Evolutionary conservation across 2,888 invertebrate genomes (phyloP), one percentile per base, ranked within the genome.

Genomic region (Dascillus cervinus): DNA sequence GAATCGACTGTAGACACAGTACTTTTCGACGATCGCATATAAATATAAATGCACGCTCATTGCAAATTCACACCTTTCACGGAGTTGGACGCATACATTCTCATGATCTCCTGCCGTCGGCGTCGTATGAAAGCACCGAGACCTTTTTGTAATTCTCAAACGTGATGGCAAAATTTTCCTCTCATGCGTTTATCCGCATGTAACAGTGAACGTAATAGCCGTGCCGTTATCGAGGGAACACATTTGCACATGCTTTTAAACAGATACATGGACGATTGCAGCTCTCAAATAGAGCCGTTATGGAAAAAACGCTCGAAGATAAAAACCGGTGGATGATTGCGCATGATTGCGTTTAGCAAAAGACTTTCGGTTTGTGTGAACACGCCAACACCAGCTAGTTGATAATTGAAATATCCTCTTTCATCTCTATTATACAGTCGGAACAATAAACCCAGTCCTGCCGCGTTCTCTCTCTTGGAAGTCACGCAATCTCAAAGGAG

Each of bases 401-500:
- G 22, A 32, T 26, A 32, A 32, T 32, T 26, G 26, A 32, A 32
- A 32, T 26, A 27, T 26, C 22, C 27, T 32, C 27, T 23, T 27
- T 26, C 17, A 27, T 27, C 23, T n/a, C n/a, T 27, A 32, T 32
- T 32, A 32, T 27, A 22, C 22, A 32, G 22, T 15, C 26, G 27
- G 22, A 23, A 15, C 26, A 20, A 27, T 32, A 26, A 22, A 19
- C n/a, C n/a, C n/a, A n/a, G n/a, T n/a, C n/a, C n/a, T n/a, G n/a
- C n/a, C n/a, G 26, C 23, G 14, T 32, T 24, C 15, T 13, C 30
- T 26, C 22, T 32, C 20, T 24, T 32, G 31, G 25, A 24, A 26
- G 31, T 32, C 32, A 32, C 32, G 32, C 32, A 27, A 32, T 32
- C 26, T 32, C 26, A 20, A n/a, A n/a, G n/a, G n/a, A n/a, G n/a